Percentiles rank a stretch among this genome's conserved stretches.
Conservation (phyloP, 2,888 invertebrate species). For the Nesidiocoris tenuis region DNA sequence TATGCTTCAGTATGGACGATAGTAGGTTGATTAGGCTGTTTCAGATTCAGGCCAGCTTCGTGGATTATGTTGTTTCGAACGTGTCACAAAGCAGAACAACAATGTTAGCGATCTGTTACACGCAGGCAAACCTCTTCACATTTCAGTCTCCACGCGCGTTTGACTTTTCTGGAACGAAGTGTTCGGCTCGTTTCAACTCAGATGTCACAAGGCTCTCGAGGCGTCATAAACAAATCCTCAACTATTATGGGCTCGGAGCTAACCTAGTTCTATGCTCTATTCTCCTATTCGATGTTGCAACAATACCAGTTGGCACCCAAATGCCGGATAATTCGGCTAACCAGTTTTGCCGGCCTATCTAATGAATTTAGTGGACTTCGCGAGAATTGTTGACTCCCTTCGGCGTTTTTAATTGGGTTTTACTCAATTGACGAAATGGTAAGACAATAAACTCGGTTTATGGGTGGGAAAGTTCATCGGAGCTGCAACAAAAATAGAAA, state of each 20-base stretch:
- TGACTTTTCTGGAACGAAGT: not conserved
- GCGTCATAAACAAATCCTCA: not conserved
- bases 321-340: not conserved
- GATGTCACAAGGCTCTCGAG: not conserved
- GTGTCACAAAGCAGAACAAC: not conserved
- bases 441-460: too few relatives aligned
- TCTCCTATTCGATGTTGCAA: too few relatives aligned
- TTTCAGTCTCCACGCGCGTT: not conserved
- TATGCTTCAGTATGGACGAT: too few relatives aligned
- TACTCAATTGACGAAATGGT: too few relatives aligned
- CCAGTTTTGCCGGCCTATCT: not conserved
- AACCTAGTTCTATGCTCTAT: not conserved
- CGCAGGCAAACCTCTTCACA: not conserved
- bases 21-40: not conserved
- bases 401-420: too few relatives aligned
- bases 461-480: too few relatives aligned
- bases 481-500: too few relatives aligned
- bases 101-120: not conserved
- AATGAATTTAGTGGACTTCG: not conserved
- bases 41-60: not conserved
- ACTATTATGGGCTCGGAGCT: not conserved
- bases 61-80: not conserved
- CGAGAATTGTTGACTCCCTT: not conserved
- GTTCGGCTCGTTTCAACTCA: not conserved
- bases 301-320: too few relatives aligned